phyloP scores from a whole-genome alignment of 64 coral and sea anemone genomes.

The Platygyra sinensis region DNA sequence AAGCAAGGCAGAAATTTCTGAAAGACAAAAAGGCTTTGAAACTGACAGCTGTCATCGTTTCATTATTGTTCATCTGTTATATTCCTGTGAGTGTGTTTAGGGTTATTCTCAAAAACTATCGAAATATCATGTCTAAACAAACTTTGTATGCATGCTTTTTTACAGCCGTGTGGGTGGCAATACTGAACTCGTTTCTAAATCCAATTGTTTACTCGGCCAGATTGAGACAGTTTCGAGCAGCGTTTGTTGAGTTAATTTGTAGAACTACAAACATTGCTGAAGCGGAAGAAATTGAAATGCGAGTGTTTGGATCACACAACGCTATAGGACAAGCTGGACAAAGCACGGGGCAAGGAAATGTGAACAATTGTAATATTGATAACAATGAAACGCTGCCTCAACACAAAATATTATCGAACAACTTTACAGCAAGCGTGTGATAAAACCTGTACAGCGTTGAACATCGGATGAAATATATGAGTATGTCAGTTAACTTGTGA shows the following conservation, averaged over 20 bases:
- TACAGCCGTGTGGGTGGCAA: background rate
- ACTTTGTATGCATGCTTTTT: background rate
- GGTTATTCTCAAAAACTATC: background rate
- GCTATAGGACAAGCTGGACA: background rate
- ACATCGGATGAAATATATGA: too few relatives aligned
- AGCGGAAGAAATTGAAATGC: too few relatives aligned
- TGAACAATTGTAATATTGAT: background rate
- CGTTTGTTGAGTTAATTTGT: background rate
- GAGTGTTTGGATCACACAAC: too few relatives aligned
- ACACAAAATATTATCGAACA: background rate
- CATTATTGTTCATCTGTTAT: background rate
- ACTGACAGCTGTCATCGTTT: background rate
- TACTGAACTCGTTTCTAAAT: slow-evolving; percentile 21
- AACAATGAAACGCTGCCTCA: background rate
- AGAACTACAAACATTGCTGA: background rate
- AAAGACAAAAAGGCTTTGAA: slow-evolving; percentile 6
- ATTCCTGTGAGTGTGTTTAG: background rate
- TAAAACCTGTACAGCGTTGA: background rate
- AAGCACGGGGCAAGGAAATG: background rate
- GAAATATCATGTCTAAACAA: background rate
- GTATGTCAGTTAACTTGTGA: too few relatives aligned
- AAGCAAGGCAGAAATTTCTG: background rate
- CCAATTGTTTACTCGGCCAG: slow-evolving; percentile 13
- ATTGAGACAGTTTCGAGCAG: slow-evolving; percentile 6
- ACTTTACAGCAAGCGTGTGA: background rate